Conservation (phyloP, 2,113 vertebrate species). For the Microtus pennsylvanicus region DNA sequence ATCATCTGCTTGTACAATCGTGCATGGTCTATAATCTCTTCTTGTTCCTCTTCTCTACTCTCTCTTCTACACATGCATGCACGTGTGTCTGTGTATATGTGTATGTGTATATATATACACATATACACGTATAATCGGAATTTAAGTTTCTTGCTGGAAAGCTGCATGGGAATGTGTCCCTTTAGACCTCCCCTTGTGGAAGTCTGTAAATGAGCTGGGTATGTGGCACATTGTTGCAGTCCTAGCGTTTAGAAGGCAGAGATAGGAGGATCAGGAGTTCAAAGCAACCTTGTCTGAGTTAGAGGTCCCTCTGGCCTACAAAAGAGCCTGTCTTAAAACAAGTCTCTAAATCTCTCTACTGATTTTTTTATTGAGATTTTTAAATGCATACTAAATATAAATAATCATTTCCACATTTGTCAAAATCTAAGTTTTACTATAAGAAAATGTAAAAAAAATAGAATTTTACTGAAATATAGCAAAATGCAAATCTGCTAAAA, state of each 20-base stretch:
- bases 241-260: neutral
- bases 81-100: neutral
- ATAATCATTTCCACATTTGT: neutral
- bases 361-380: neutral
- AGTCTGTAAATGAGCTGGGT: neutral
- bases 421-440: neutral
- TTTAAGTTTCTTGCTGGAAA: slow-evolving; percentile 31
- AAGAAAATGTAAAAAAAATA: neutral
- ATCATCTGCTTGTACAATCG: neutral
- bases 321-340: neutral
- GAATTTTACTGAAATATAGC: no score
- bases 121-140: neutral
- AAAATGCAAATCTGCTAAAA: neutral
- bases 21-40: neutral
- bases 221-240: neutral
- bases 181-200: slow-evolving; percentile 9
- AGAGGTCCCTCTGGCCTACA: neutral
- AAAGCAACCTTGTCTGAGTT: neutral
- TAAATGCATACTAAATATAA: neutral
- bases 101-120: neutral
- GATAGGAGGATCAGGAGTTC: neutral
- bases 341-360: neutral
- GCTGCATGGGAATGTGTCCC: neutral
- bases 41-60: neutral
- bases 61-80: neutral